A percentile compares a stretch with the other conserved stretches of the same genome.
These are phyloP conservation scores for Ianthella basta DNA, from an alignment of 37 sponge, comb jelly and placozoan genomes.

Conservation along the genomic window DNA sequence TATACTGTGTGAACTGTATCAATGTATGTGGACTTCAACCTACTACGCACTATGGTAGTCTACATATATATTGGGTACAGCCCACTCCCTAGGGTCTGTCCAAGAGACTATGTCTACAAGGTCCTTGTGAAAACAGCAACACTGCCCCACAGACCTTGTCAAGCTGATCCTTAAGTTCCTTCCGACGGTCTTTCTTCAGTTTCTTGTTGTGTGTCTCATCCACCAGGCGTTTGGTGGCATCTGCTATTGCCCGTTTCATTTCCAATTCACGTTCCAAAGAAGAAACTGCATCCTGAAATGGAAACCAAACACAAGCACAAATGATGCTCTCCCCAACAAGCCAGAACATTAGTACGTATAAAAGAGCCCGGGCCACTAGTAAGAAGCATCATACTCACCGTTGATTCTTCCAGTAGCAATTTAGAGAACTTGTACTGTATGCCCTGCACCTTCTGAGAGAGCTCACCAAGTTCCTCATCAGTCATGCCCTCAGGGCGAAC, in stretches of 20 bases:
- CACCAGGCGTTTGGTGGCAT: conserved; percentile 44
- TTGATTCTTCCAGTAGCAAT: conserved; percentile 50
- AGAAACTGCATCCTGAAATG: background rate
- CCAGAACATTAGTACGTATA: too few relatives aligned
- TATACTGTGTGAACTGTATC: too few relatives aligned
- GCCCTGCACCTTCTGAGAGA: conserved; percentile 66
- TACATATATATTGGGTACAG: too few relatives aligned
- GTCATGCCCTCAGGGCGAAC: conserved; percentile 77
- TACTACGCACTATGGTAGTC: too few relatives aligned
- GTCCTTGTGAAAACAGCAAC: too few relatives aligned
- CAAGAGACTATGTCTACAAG: too few relatives aligned
- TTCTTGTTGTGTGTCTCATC: conserved; percentile 45
- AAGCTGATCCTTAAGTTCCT: conserved; percentile 56
- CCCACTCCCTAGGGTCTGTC: too few relatives aligned
- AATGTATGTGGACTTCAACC: too few relatives aligned
- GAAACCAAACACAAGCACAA: background rate
- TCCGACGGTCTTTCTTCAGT: conserved; percentile 64
- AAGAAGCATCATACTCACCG: background rate
- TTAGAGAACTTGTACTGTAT: conserved; percentile 78
- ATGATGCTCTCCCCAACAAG: too few relatives aligned
- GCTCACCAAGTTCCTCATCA: conserved; percentile 61
- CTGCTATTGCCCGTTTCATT: conserved; percentile 17
- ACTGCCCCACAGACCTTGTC: conserved; percentile 32
- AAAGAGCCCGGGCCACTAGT: too few relatives aligned
- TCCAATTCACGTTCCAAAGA: conserved; percentile 9